A percentile compares a stretch with the other conserved stretches of the same genome.
phyloP scores from a whole-genome alignment of 2,888 invertebrate genomes.

The Petrophora chlorosata region DNA sequence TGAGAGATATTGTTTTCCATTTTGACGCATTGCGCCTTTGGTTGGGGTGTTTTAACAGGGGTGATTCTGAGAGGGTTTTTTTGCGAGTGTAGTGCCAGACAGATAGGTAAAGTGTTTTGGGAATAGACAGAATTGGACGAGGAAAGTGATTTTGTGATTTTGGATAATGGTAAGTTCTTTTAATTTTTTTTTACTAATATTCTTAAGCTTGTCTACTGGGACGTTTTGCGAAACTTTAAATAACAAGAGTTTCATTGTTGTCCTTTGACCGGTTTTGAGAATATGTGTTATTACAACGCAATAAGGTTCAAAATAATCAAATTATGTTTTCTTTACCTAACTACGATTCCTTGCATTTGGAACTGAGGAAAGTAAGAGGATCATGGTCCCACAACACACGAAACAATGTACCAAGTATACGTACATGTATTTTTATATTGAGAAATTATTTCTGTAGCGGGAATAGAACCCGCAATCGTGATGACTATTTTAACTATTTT shows the following conservation, averaged over 20 bases:
- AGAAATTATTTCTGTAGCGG: no score
- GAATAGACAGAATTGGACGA: neutral
- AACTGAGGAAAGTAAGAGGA: no score
- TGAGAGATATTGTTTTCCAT: neutral
- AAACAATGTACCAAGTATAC: no score
- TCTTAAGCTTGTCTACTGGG: neutral
- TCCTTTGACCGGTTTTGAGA: neutral
- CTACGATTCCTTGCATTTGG: no score
- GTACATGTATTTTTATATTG: no score
- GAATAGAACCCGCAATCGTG: no score
- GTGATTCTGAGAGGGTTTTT: neutral
- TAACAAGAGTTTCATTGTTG: slow-evolving; percentile 14
- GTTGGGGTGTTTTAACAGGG: neutral
- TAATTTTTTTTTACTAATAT: neutral
- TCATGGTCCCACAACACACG: no score
- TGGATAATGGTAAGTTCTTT: slow-evolving; percentile 1
- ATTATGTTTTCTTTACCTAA: neutral
- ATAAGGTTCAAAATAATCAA: slow-evolving; percentile 10
- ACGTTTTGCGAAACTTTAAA: neutral
- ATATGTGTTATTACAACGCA: neutral
- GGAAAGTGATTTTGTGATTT: neutral
- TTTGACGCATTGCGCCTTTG: slow-evolving; percentile 12
- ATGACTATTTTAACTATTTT: no score
- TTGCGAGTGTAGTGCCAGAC: neutral
- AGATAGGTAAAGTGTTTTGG: neutral